A percentile compares a stretch with the other conserved stretches of the same genome.
These are phyloP conservation scores for Montipora foliosa DNA, from an alignment of 64 coral and sea anemone genomes.

Conservation along the genomic window DNA sequence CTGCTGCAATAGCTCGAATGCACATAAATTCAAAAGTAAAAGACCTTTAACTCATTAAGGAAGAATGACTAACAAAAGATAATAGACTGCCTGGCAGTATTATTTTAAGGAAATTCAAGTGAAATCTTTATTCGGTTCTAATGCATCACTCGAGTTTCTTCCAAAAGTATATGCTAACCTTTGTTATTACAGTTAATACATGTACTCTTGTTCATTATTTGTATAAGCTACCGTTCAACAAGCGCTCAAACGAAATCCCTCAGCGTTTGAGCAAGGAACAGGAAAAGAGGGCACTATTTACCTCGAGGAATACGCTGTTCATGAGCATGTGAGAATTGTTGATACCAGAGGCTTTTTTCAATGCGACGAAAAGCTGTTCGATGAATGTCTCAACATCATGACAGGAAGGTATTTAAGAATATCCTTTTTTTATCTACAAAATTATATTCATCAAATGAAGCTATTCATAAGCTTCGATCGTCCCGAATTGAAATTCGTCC, in stretches of 20 bases:
- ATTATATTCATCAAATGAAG: neutral
- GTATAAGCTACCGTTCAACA: slow-evolving; percentile 72
- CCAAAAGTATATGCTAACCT: neutral
- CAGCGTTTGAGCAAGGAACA: slow-evolving; percentile 76
- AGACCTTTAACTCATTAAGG: too few species aligned
- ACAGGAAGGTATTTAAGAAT: slow-evolving; percentile 62
- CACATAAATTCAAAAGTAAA: too few species aligned
- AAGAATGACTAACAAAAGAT: too few species aligned
- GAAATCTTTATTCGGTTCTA: too few species aligned
- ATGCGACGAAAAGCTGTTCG: slow-evolving; percentile 35
- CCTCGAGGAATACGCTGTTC: slow-evolving; percentile 71
- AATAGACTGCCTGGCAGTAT: too few species aligned
- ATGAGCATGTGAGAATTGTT: slow-evolving; percentile 40
- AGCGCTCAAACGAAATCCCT: slow-evolving; percentile 39
- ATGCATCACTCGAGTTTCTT: too few species aligned
- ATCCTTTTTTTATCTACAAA: neutral
- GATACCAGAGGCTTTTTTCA: slow-evolving; percentile 86
- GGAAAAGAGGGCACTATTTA: slow-evolving; percentile 75
- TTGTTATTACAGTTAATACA: neutral
- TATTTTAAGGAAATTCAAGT: too few species aligned
- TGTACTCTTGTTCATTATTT: neutral
- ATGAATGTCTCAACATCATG: slow-evolving; percentile 78
- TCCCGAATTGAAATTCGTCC: too few species aligned
- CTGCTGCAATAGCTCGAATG: too few species aligned
- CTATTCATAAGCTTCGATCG: neutral